Percentiles rank a stretch among this genome's conserved stretches.
Conservation (phyloP, 2,797 vertebrate species). For the Rachycentron canadum region DNA sequence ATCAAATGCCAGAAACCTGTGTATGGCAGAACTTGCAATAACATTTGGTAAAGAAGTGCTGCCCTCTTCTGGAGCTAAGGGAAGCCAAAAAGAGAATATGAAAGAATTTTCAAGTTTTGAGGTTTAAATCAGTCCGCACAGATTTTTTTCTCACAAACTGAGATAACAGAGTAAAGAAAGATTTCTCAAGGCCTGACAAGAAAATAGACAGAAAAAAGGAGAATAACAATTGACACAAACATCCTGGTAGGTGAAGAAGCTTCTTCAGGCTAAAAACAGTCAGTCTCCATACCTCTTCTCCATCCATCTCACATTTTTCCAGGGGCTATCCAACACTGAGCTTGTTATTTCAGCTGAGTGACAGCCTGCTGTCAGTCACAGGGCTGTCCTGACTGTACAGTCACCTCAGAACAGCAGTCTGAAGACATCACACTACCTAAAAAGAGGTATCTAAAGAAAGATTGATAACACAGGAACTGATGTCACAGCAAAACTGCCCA, state of each 20-base stretch:
- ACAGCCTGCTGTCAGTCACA: slow-evolving; percentile 57
- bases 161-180: neutral
- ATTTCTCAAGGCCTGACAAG: slow-evolving; percentile 13
- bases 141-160: neutral
- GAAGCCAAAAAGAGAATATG: slow-evolving; percentile 21
- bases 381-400: slow-evolving; percentile 28
- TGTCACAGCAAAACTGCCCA: slow-evolving; percentile 38
- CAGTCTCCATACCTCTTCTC: slow-evolving; percentile 3
- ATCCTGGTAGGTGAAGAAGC: slow-evolving; percentile 17
- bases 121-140: neutral
- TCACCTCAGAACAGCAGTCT: slow-evolving; percentile 24
- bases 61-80: slow-evolving; percentile 79
- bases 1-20: slow-evolving; percentile 12
- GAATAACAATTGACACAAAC: slow-evolving; percentile 27
- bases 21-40: slow-evolving; percentile 8
- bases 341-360: slow-evolving; percentile 48
- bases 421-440: slow-evolving; percentile 30
- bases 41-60: slow-evolving; percentile 76
- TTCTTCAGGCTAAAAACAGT: slow-evolving; percentile 24
- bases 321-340: slow-evolving; percentile 32
- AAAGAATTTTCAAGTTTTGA: neutral
- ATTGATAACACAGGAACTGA: slow-evolving; percentile 49
- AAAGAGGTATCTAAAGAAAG: slow-evolving; percentile 37
- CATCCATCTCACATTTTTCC: slow-evolving; percentile 29
- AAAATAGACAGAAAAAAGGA: slow-evolving; percentile 13